A percentile compares a stretch with the other conserved stretches of the same genome.
phyloP scores from a whole-genome alignment of 2,113 vertebrate genomes.

The Heteronetta atricapilla region DNA sequence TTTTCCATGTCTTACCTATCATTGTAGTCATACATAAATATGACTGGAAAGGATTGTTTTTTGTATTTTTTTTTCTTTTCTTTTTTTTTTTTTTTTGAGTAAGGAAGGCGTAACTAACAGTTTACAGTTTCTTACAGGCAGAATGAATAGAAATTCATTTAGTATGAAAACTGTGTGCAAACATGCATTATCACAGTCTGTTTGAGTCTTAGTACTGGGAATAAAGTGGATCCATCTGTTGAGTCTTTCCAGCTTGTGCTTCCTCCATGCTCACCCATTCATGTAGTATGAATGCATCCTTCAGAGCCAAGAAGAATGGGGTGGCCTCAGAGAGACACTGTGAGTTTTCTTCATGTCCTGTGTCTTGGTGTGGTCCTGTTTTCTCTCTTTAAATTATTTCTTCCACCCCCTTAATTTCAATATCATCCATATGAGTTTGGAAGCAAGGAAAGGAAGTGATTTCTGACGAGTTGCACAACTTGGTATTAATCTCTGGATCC shows the following conservation, averaged over 20 bases:
- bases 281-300: neutral
- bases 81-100: neutral
- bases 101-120: neutral
- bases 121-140: neutral
- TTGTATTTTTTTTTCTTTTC: neutral
- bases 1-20: neutral
- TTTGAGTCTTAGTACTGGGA: accelerated
- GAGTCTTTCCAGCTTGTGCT: neutral
- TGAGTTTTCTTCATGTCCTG: neutral
- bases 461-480: neutral
- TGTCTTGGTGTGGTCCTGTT: neutral
- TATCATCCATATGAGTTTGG: neutral
- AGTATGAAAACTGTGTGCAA: neutral
- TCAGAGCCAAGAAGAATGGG: neutral
- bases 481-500: neutral
- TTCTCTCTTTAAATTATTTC: neutral
- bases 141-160: neutral
- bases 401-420: neutral
- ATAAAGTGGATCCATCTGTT: neutral
- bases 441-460: neutral
- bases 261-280: neutral
- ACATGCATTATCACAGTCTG: neutral
- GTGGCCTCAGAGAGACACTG: neutral
- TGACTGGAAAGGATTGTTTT: neutral
- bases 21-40: neutral